phyloP scores from a whole-genome alignment of 1,140 invertebrate genomes.

The Dreissena polymorpha region DNA sequence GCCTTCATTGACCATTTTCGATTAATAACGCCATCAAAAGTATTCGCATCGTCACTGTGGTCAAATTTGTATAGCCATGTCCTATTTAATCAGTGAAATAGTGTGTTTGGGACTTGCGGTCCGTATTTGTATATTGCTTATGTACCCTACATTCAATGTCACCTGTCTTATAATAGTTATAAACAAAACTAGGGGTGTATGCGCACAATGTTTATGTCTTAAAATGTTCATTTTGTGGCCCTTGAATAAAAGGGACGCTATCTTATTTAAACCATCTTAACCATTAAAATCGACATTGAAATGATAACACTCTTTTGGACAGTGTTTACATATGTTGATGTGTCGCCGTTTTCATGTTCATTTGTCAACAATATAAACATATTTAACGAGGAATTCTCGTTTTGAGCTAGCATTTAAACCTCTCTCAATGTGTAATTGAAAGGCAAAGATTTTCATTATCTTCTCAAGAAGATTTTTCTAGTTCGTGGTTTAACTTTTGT shows the following conservation, averaged over 20 bases:
- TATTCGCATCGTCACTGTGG: too few species aligned
- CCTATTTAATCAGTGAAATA: too few species aligned
- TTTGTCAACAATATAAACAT: slow-evolving; percentile 47
- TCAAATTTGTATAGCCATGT: too few species aligned
- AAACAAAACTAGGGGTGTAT: too few species aligned
- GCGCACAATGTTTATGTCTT: not conserved
- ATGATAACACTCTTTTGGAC: slow-evolving; percentile 30
- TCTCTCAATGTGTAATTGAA: slow-evolving; percentile 48
- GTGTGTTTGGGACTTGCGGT: too few species aligned
- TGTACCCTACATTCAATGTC: too few species aligned
- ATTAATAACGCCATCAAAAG: too few species aligned
- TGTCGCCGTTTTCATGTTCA: slow-evolving; percentile 44
- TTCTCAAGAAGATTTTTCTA: slow-evolving; percentile 48
- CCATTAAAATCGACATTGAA: slow-evolving; percentile 29
- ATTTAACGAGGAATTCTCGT: slow-evolving; percentile 48
- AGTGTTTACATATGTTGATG: slow-evolving; percentile 55
- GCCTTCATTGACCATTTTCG: too few species aligned
- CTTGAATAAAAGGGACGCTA: slow-evolving; percentile 38
- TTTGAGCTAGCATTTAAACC: slow-evolving; percentile 47
- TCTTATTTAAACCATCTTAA: slow-evolving; percentile 41
- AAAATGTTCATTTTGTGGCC: slow-evolving; percentile 22
- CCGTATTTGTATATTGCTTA: too few species aligned
- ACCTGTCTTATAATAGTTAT: too few species aligned
- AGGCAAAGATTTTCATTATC: slow-evolving; percentile 57
- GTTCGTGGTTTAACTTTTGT: slow-evolving; percentile 14